Evolutionary conservation across 2,797 vertebrate genomes (phyloP).

Genomic region (Cygnus olor): DNA sequence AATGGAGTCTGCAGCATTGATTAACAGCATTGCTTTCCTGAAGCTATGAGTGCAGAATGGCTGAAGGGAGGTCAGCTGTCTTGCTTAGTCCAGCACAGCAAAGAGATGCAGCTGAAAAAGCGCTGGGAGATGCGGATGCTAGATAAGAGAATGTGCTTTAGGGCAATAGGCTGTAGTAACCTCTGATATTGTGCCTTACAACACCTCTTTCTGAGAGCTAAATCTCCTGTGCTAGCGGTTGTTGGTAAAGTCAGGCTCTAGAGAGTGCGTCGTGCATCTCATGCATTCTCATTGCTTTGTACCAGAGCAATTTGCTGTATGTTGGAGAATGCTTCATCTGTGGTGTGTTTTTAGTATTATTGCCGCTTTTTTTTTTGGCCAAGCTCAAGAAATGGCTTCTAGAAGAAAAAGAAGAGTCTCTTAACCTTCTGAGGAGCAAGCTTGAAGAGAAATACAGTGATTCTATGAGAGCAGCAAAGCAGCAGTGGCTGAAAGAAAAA

Average conservation of each 20-base stretch:
- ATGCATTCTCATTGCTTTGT: neutral
- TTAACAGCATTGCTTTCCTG: neutral
- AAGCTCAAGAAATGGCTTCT: slow-evolving; percentile 77
- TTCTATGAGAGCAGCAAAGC: slow-evolving; percentile 76
- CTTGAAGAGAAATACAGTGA: slow-evolving; percentile 82
- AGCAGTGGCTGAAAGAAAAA: slow-evolving; percentile 83
- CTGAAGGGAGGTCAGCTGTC: neutral
- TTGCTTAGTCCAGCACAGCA: neutral
- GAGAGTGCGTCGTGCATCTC: rapidly evolving
- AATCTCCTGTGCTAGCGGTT: neutral
- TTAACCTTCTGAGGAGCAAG: slow-evolving; percentile 79
- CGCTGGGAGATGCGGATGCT: neutral
- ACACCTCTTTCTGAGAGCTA: neutral
- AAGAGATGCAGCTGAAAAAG: neutral
- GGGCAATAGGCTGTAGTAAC: neutral
- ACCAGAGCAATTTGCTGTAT: neutral
- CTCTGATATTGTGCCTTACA: neutral
- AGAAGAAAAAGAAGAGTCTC: slow-evolving; percentile 75
- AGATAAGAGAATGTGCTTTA: neutral
- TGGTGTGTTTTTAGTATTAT: neutral
- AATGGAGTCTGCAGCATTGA: neutral
- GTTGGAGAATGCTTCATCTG: neutral
- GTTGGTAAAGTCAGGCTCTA: neutral
- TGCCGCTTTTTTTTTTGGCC: neutral
- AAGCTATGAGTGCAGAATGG: neutral